Evolutionary conservation across 1,140 invertebrate species (phyloP).

Genomic region (Drosophila baimaii): DNA sequence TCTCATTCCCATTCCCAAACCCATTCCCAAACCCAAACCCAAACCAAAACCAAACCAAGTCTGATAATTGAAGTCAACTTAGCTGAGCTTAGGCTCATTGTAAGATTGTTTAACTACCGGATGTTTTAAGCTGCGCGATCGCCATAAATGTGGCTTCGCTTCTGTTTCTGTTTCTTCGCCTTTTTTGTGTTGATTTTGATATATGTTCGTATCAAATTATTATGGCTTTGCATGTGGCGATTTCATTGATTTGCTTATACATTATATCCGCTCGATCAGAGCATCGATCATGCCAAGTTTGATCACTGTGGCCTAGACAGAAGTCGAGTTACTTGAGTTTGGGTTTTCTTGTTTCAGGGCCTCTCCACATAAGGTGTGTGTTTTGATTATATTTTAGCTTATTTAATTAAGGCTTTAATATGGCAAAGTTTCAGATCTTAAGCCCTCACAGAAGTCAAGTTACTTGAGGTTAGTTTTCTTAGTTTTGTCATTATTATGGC

Average conservation of each 20-base stretch:
- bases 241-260: slow-evolving; percentile 4
- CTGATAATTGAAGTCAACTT: slow-evolving; percentile 79
- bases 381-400: too few species aligned
- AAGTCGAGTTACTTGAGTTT: slow-evolving; percentile 1
- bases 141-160: slow-evolving; percentile 41
- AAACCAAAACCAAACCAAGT: slow-evolving; percentile 31
- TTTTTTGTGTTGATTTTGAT: slow-evolving; percentile 9
- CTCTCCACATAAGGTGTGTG: too few species aligned
- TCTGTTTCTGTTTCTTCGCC: slow-evolving; percentile 11
- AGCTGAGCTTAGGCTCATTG: slow-evolving; percentile 58
- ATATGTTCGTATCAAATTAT: slow-evolving; percentile 24
- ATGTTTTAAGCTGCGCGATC: slow-evolving; percentile 68
- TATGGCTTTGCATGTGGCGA: slow-evolving; percentile 6
- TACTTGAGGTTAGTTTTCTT: too few species aligned
- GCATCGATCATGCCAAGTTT: not conserved
- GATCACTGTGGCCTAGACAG: not conserved
- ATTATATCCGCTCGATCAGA: not conserved
- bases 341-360: not conserved
- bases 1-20: slow-evolving; percentile 12
- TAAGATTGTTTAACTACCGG: slow-evolving; percentile 76
- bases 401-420: too few species aligned
- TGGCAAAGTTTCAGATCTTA: too few species aligned
- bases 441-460: not conserved
- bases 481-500: not conserved
- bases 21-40: slow-evolving; percentile 5